Evolutionary conservation across 2,797 vertebrate genomes (phyloP).

Genomic region (Synaphobranchus kaupii): DNA sequence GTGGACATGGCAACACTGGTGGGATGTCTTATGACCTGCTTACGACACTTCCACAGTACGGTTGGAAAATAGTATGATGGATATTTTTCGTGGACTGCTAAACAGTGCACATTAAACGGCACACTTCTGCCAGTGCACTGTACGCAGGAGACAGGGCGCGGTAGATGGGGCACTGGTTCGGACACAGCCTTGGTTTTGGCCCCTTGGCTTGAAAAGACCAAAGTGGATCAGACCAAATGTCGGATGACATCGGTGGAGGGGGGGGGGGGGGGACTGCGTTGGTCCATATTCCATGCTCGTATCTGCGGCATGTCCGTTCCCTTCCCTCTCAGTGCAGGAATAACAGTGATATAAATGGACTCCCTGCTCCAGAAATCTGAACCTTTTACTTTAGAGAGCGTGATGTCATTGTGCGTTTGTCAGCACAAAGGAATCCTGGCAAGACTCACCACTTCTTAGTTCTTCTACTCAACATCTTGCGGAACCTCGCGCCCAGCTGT

Average conservation of each 20-base stretch:
- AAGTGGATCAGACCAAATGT: background rate
- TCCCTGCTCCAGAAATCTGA: background rate
- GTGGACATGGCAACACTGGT: too few relatives aligned
- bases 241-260: background rate
- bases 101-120: too few relatives aligned
- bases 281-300: background rate
- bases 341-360: background rate
- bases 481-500: background rate
- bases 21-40: too few relatives aligned
- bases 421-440: conserved; percentile 9
- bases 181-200: too few relatives aligned
- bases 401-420: conserved; percentile 10
- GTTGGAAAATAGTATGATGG: too few relatives aligned
- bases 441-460: background rate
- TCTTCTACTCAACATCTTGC: background rate
- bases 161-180: too few relatives aligned
- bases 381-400: background rate
- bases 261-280: background rate
- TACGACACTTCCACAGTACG: too few relatives aligned
- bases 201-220: background rate
- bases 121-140: too few relatives aligned
- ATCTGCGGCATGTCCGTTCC: background rate
- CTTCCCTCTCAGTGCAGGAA: background rate
- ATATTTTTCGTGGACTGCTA: too few relatives aligned
- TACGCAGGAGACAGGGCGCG: too few relatives aligned